Evolutionary conservation across 1,140 invertebrate genomes (phyloP), one percentile per base, ranked within the genome.

Genomic region (Cardiocondyla obscurior): DNA sequence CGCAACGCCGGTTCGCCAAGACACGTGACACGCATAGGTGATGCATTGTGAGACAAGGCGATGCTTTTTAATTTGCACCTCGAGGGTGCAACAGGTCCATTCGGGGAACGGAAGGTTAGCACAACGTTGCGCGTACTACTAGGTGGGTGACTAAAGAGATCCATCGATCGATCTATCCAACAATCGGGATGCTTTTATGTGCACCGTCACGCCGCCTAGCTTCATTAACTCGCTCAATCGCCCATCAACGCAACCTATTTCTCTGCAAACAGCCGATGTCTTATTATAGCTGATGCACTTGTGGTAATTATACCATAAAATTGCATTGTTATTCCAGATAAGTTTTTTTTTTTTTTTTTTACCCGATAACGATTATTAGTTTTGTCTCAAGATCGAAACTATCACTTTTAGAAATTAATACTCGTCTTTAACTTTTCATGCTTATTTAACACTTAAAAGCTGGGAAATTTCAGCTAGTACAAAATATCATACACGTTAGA

Each of bases 31-130:
- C 22, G 65, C n/a, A 49, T 73, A 82, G 49, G n/a, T 10, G 49
- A 57, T 58, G 70, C 25, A 14, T 33, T 19, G 67, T 46, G 22
- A 25, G 69, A 22, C 22, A 33, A 25, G 36, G 8, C 44, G 19
- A 65, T n/a, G 70, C 39, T 14, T 62, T 69, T 73, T 73, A 55
- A 82, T 83, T 83, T 39, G 46, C 46, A 0, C 30, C 22, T 49
- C 36, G 33, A 12, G 12, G 79, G 72, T 64, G 84, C 64, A 86
- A 86, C 84, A 86, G 84, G 84, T 86, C 12, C 64, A 19, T 10
- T 22, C 39, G 36, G 36, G 44, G 30, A 42, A 33, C 8, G 28
- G n/a, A 14, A 62, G 8, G 55, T 49, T 46, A 33, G 33, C 14
- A 12, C 44, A 39, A 58, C 16, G 72, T 39, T 39, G 44, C n/a